Percentiles rank a stretch among this genome's conserved stretches.
Conservation (phyloP, 2,113 vertebrate species). For the Poecile atricapillus region DNA sequence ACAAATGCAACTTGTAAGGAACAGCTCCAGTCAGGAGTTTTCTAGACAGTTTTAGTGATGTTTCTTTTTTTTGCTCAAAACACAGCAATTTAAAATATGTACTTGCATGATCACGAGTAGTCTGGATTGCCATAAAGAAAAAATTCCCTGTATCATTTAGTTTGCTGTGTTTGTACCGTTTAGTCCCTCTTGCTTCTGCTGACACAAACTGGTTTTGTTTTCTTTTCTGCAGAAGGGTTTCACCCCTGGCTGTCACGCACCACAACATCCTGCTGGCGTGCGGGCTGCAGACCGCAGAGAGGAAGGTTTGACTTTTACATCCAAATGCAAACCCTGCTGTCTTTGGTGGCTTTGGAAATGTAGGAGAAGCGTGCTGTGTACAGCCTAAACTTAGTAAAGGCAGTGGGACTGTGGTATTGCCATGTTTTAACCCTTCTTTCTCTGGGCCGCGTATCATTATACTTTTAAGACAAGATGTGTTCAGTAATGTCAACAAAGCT, state of each 20-base stretch:
- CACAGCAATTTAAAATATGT: background rate
- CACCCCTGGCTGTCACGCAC: background rate
- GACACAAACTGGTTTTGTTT: background rate
- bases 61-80: conserved; percentile 2
- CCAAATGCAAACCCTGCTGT: background rate
- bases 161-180: background rate
- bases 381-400: background rate
- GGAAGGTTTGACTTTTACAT: background rate
- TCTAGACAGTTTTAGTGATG: background rate
- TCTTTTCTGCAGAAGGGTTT: background rate
- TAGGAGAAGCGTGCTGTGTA: background rate
- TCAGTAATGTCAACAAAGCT: background rate
- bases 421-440: background rate
- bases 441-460: background rate
- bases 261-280: background rate
- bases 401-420: background rate
- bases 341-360: background rate
- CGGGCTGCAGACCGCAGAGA: background rate
- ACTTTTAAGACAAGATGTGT: background rate
- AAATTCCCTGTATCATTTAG: background rate
- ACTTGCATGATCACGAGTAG: background rate
- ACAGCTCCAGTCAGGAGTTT: background rate
- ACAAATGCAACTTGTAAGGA: background rate
- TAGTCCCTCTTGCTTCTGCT: background rate
- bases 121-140: background rate